These are phyloP conservation scores for Quadriops clusia DNA, from an alignment of 2,888 invertebrate genomes.

Conservation along the genomic window DNA sequence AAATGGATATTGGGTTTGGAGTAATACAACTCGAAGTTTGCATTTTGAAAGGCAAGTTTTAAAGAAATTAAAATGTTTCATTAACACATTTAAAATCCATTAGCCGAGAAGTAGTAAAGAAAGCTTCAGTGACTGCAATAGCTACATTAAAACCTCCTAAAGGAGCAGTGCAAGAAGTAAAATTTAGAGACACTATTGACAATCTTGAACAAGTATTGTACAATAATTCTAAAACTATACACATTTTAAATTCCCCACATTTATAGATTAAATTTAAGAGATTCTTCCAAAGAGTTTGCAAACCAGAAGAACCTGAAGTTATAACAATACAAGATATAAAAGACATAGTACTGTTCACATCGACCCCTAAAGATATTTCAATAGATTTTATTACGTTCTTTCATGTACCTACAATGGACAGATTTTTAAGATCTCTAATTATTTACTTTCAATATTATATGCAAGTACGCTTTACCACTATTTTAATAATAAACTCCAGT, in stretches of 20 bases:
- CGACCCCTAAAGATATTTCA: conserved; percentile 42
- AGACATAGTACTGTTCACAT: conserved; percentile 46
- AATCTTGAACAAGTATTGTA: conserved; percentile 39
- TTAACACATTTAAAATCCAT: conserved; percentile 6
- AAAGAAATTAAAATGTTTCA: not conserved
- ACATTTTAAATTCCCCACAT: conserved; percentile 9
- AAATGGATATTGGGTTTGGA: conserved; percentile 44
- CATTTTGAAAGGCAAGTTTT: conserved; percentile 20
- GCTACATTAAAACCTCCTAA: conserved; percentile 34
- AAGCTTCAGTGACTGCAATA: conserved; percentile 3
- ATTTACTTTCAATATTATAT: conserved; percentile 52
- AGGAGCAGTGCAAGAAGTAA: conserved; percentile 28
- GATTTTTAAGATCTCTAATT: conserved; percentile 50
- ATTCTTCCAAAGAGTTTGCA: conserved; percentile 45
- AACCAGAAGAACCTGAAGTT: conserved; percentile 42
- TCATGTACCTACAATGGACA: conserved; percentile 46
- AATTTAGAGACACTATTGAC: conserved; percentile 44
- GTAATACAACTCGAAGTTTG: conserved; percentile 27
- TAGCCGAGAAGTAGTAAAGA: conserved; percentile 7
- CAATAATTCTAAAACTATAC: no score
- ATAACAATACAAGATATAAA: conserved; percentile 50
- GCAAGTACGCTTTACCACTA: conserved; percentile 36
- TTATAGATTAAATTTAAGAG: conserved; percentile 46
- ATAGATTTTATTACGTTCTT: conserved; percentile 49
- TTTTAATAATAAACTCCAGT: no score